Percentiles rank a stretch among this genome's conserved stretches.
These are phyloP conservation scores for Struthio camelus DNA, from an alignment of 2,113 vertebrate genomes.

Conservation along the genomic window DNA sequence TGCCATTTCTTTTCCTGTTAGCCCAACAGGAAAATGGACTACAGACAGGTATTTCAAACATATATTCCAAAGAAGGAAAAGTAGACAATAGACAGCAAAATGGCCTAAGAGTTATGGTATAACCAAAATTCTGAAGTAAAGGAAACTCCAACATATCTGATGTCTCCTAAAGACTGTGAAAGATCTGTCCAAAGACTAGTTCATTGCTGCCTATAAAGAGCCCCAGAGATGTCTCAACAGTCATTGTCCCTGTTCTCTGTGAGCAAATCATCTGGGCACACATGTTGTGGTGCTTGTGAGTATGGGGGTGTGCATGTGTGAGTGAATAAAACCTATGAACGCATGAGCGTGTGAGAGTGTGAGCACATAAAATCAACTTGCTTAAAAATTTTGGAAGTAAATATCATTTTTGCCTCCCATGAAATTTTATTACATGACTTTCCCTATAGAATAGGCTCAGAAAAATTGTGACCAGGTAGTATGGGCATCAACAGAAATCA, in stretches of 20 bases:
- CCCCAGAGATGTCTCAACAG: not conserved
- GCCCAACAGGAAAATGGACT: not conserved
- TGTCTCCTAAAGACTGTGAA: not conserved
- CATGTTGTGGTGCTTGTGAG: accelerated
- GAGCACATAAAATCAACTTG: not conserved
- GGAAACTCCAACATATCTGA: not conserved
- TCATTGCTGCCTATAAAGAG: not conserved
- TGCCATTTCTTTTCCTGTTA: not conserved
- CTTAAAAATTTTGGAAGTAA: not conserved
- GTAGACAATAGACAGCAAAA: not conserved
- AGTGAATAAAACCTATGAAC: not conserved
- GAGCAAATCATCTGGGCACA: not conserved
- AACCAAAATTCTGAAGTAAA: not conserved
- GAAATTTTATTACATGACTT: not conserved
- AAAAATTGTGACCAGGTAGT: not conserved
- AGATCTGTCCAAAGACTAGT: not conserved
- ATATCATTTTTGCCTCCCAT: not conserved
- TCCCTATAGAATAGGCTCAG: not conserved
- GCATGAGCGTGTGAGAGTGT: not conserved
- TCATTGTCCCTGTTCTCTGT: not conserved
- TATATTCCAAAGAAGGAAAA: not conserved
- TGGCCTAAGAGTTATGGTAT: not conserved
- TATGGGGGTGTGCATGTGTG: not conserved
- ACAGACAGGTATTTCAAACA: not conserved
- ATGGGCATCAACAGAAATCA: not conserved